phyloP scores from a whole-genome alignment of 1,140 invertebrate species.

The Tenebrio molitor region DNA sequence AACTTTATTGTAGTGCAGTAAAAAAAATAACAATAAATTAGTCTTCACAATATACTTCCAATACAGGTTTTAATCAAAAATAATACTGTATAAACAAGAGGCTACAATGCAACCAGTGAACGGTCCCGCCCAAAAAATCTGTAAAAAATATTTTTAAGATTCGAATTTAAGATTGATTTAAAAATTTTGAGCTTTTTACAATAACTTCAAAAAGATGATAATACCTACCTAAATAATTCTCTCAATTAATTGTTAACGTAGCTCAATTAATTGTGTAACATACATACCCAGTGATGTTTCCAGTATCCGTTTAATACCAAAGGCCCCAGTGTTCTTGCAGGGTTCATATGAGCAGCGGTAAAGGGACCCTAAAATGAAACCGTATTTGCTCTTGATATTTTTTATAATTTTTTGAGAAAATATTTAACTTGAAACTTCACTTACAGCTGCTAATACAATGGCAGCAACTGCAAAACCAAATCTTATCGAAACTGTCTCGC shows the following conservation, averaged over 20 bases:
- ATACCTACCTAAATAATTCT: too few species aligned
- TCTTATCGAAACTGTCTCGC: background rate
- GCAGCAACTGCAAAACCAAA: background rate
- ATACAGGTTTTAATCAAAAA: background rate
- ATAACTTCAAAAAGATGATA: too few species aligned
- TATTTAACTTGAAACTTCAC: too few species aligned
- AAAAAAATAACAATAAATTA: too few species aligned
- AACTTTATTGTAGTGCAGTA: too few species aligned
- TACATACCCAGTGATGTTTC: background rate
- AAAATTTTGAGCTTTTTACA: too few species aligned
- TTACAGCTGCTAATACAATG: background rate
- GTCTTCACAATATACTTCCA: background rate
- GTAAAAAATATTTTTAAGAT: background rate
- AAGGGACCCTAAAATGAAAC: background rate
- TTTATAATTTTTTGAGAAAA: too few species aligned
- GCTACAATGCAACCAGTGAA: background rate
- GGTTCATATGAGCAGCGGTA: constrained; percentile 4
- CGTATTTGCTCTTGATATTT: background rate
- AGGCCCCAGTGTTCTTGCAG: constrained; percentile 8
- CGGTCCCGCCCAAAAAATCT: constrained; percentile 17
- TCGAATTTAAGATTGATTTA: too few species aligned
- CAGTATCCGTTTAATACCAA: background rate
- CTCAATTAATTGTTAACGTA: too few species aligned
- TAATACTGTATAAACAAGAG: background rate
- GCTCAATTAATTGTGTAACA: too few species aligned